Evolutionary conservation across 35 echinoderm and acorn worm species (phyloP).

Genomic region (Apostichopus parvimensis): DNA sequence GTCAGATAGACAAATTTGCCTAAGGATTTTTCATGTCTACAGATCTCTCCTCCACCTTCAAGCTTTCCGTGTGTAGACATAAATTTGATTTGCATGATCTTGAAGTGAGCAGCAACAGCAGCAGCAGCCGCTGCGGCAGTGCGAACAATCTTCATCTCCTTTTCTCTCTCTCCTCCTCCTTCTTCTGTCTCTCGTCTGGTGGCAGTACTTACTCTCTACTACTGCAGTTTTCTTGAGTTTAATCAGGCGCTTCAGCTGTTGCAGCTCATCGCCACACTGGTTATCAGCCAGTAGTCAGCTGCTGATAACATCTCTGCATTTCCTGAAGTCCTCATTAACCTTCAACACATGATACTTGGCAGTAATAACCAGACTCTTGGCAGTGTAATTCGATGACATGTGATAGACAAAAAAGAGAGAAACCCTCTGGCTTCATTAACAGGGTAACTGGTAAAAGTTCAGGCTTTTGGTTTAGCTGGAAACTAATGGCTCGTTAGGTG

Average conservation of each 20-base stretch:
- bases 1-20: conserved; percentile 14
- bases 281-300: conserved; percentile 7
- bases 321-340: conserved; percentile 38
- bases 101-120: not conserved
- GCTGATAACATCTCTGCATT: conserved; percentile 19
- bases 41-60: conserved; percentile 11
- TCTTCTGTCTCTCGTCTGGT: not conserved
- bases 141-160: not conserved
- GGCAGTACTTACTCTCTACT: not conserved
- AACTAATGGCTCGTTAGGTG: not conserved
- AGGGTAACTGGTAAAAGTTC: not conserved
- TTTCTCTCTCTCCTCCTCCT: not conserved
- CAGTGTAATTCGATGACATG: conserved; percentile 5
- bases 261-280: not conserved
- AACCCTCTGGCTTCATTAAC: conserved; percentile 1
- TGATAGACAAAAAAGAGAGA: not conserved
- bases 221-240: not conserved
- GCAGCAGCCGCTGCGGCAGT: not conserved
- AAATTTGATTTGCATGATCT: conserved; percentile 23
- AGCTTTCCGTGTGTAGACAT: conserved; percentile 11
- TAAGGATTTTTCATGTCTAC: not conserved
- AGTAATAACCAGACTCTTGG: conserved; percentile 9
- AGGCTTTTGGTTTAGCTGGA: not conserved
- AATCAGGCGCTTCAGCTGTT: conserved; percentile 31
- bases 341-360: conserved; percentile 42